phyloP scores from a whole-genome alignment of 2,113 vertebrate species.

The Leptocoma aspasia region DNA sequence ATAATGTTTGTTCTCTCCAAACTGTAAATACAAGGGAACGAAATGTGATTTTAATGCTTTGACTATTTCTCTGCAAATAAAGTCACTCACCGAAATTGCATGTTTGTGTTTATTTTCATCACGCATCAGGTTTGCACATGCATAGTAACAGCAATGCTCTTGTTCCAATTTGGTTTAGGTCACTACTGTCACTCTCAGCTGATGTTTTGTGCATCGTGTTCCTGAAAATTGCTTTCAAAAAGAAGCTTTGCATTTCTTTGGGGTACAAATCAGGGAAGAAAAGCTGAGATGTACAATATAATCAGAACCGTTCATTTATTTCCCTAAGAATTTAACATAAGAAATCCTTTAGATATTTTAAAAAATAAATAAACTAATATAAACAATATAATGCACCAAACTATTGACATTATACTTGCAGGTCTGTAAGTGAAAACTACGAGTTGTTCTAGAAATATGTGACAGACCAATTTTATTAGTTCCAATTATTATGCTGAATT shows the following conservation, averaged over 20 bases:
- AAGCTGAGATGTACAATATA: neutral
- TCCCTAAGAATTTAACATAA: neutral
- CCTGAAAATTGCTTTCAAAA: neutral
- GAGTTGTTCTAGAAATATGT: neutral
- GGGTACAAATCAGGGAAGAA: neutral
- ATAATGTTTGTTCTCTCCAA: neutral
- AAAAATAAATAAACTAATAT: neutral
- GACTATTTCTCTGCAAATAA: neutral
- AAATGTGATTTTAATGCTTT: neutral
- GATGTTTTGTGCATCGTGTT: neutral
- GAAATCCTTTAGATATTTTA: neutral
- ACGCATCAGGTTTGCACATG: neutral
- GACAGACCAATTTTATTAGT: neutral
- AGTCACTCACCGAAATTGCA: neutral
- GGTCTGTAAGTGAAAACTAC: neutral
- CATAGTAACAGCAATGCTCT: neutral
- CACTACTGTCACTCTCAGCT: neutral
- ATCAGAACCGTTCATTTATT: neutral
- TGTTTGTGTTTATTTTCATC: neutral
- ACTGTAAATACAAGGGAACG: neutral
- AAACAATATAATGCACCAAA: neutral
- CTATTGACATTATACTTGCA: neutral
- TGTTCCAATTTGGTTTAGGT: neutral
- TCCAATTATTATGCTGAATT: neutral
- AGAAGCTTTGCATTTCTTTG: neutral